phyloP scores from a whole-genome alignment of 30 jellyfish, hydroid and myxozoan species.

The Aurelia sp. region DNA sequence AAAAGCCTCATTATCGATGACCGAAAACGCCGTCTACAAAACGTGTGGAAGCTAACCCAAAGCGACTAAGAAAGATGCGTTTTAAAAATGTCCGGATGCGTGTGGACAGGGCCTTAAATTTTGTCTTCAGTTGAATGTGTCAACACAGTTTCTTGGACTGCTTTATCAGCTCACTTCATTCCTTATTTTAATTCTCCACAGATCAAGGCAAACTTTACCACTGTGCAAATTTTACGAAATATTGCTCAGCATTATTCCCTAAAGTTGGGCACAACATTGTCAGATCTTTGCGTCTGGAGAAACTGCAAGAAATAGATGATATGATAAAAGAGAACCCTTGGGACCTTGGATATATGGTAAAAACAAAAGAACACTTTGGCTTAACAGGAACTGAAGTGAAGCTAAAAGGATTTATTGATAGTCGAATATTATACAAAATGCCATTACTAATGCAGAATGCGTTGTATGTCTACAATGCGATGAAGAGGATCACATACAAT shows the following conservation, averaged over 20 bases:
- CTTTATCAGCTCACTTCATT: too few relatives aligned
- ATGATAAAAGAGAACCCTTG: conserved; percentile 4
- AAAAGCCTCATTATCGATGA: too few relatives aligned
- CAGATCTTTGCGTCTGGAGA: background rate
- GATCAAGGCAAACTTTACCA: conserved; percentile 33
- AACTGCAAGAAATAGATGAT: conserved; percentile 4
- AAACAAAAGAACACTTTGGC: background rate
- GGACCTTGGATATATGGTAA: conserved; percentile 40
- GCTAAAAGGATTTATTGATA: conserved; percentile 30
- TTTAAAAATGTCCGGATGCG: too few relatives aligned
- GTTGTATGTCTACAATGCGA: conserved; percentile 31
- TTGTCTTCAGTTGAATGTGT: too few relatives aligned
- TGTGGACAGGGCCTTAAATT: too few relatives aligned
- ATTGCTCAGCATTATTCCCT: conserved; percentile 44
- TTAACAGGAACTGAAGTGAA: conserved; percentile 32
- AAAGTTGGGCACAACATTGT: background rate
- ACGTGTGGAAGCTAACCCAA: too few relatives aligned
- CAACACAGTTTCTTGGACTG: too few relatives aligned
- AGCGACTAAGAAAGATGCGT: too few relatives aligned
- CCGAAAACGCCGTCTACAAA: too few relatives aligned
- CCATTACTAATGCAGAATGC: conserved; percentile 37
- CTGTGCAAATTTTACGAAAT: background rate
- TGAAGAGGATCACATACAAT: conserved; percentile 2
- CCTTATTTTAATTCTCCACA: background rate
- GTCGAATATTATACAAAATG: conserved; percentile 5